A percentile compares a stretch with the other conserved stretches of the same genome.
Evolutionary conservation across 35 echinoderm and acorn worm genomes (phyloP).

Genomic region (Anneissia japonica): DNA sequence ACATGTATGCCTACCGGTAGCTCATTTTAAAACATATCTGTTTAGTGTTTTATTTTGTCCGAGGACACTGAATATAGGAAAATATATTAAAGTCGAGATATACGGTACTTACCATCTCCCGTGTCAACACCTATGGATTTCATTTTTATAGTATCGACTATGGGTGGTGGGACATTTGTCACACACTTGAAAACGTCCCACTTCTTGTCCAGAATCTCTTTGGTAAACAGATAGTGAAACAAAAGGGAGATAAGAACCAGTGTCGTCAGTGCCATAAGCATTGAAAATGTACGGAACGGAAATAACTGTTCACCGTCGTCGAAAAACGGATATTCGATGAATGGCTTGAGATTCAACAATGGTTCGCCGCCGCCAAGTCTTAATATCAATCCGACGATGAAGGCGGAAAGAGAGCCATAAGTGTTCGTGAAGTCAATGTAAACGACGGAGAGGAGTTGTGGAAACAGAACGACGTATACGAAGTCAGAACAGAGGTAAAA

Average conservation of each 20-base stretch:
- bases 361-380: slow-evolving; percentile 1
- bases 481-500: slow-evolving; percentile 18
- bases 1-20: too few relatives aligned
- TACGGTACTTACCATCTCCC: not conserved
- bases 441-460: not conserved
- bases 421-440: not conserved
- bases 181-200: not conserved
- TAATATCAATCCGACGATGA: not conserved
- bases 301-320: slow-evolving; percentile 16
- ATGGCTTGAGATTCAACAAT: not conserved
- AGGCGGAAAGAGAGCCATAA: not conserved
- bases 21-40: too few relatives aligned
- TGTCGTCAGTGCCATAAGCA: not conserved
- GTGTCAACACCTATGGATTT: not conserved
- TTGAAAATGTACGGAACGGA: slow-evolving; percentile 13
- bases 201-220: not conserved
- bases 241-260: not conserved
- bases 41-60: too few relatives aligned
- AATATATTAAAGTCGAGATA: too few relatives aligned
- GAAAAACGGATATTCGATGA: not conserved
- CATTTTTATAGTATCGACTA: not conserved
- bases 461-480: slow-evolving; percentile 10
- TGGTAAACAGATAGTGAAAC: not conserved
- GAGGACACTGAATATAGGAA: too few relatives aligned
- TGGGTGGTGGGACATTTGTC: not conserved